Evolutionary conservation across 2,888 invertebrate species (phyloP), one percentile per base, ranked within the genome.

Genomic region (Acanthacorydalis orientalis): DNA sequence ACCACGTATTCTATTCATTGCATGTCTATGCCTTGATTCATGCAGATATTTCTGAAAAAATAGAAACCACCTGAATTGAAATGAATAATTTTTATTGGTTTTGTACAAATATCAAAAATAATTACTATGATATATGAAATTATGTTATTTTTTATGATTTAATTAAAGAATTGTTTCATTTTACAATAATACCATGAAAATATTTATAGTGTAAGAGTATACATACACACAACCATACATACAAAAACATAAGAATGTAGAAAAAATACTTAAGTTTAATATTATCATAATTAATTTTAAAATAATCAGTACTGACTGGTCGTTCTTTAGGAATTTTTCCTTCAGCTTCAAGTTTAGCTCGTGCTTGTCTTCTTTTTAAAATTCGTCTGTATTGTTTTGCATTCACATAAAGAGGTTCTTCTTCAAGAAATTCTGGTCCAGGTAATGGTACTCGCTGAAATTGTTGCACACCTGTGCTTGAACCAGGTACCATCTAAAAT

Each of bases 371-470:
- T 35, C 97, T 72, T 65, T 96, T 96, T 44, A 98, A 70, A 59
- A 98, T 98, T 51, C 96, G 75, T 61, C 92, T 84, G 69, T 97
- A 98, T 64, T 98, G 98, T 59, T 96, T 87, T 16, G 96, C 96
- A 70, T 98, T 98, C 1, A 98, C 98, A 63, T 97, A 98, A 14
- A 98, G 69, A 0, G 97, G 91, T 59, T 96, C 95, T 60, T 96
- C 96, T 62, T 95, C 95, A 0, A 83, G 68, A 39, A 77, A 72
- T 58, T 78, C 76, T 2, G 77, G 72, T 47, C 72, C 73, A 2
- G 76, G 73, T 47, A 78, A 63, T 37, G 77, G 78, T 50, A 79
- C 74, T 55, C 72, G 68, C 63, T 71, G 77, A 59, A 69, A 77
- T 59, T 70, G 70, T 15, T 62, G 57, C 15, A 58, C 57, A n/a